Conservation (phyloP, 2,888 invertebrate species). For the Odontocolon sp. region DNA sequence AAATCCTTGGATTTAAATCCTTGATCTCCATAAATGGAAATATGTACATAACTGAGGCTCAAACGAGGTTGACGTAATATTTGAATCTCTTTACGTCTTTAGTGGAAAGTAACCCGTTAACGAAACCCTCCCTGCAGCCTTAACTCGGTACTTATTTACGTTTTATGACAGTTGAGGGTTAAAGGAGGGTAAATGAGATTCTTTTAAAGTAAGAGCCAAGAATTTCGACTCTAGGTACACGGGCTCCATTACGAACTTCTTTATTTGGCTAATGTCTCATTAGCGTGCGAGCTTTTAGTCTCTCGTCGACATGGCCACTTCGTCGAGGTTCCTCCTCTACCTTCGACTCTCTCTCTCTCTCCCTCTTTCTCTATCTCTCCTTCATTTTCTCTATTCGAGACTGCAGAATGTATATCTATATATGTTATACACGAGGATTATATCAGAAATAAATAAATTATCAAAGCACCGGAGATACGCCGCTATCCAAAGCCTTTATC, state of each 20-base stretch:
- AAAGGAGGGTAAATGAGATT: not conserved
- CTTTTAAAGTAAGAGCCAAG: not conserved
- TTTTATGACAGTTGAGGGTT: not conserved
- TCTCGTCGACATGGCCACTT: conserved; percentile 14
- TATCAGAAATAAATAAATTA: conserved; percentile 75
- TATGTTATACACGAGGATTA: conserved; percentile 70
- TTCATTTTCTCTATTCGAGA: conserved; percentile 40
- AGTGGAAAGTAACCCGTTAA: too few species aligned
- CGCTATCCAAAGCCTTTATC: too few species aligned
- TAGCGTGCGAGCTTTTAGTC: conserved; percentile 64
- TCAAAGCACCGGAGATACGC: too few species aligned
- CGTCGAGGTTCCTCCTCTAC: conserved; percentile 36
- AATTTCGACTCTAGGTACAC: too few species aligned
- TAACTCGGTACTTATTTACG: too few species aligned
- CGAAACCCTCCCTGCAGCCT: too few species aligned
- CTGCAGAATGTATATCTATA: too few species aligned
- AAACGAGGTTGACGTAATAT: too few species aligned
- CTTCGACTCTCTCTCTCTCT: conserved; percentile 10
- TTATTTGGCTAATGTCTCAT: conserved; percentile 68
- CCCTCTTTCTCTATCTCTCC: not conserved
- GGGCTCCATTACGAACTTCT: conserved; percentile 53
- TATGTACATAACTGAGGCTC: too few species aligned
- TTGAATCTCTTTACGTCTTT: too few species aligned
- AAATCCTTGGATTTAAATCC: too few species aligned
- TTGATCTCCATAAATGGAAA: too few species aligned